phyloP scores from a whole-genome alignment of 2,888 invertebrate genomes.

The Strigamia maritima region DNA sequence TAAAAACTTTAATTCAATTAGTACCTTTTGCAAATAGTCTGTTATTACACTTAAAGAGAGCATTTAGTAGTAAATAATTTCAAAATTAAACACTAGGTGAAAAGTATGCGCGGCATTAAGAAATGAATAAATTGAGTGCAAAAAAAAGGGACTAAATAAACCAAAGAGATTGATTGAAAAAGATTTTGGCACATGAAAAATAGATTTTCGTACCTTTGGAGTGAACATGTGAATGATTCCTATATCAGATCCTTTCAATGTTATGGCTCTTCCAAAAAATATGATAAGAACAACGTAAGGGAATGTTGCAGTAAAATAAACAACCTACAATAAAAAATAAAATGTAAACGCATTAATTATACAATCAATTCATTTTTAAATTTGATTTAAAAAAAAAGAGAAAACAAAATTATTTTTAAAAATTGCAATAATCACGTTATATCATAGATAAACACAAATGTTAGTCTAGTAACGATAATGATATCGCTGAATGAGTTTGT shows the following conservation, averaged over 20 bases:
- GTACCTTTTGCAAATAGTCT: background rate
- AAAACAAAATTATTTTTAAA: background rate
- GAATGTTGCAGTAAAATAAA: conserved; percentile 92
- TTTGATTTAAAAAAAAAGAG: background rate
- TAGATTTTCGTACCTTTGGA: conserved; percentile 67
- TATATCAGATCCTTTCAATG: conserved; percentile 78
- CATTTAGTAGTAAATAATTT: background rate
- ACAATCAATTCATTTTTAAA: background rate
- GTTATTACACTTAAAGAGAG: background rate
- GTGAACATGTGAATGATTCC: conserved; percentile 88
- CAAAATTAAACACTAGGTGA: background rate
- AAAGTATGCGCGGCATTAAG: background rate
- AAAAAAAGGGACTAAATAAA: too few species aligned
- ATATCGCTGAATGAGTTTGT: background rate
- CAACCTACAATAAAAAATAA: conserved; percentile 63
- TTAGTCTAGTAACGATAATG: background rate
- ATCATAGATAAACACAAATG: too few species aligned
- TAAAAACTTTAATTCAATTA: background rate
- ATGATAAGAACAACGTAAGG: conserved; percentile 91
- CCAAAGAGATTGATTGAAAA: background rate
- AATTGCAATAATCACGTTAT: too few species aligned
- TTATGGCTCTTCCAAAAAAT: conserved; percentile 87
- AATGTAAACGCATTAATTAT: background rate
- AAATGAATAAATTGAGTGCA: background rate
- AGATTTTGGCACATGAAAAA: background rate